Evolutionary conservation across 2,113 vertebrate species (phyloP), one percentile per base, ranked within the genome.

Genomic region (Melanerpes aurifrons): DNA sequence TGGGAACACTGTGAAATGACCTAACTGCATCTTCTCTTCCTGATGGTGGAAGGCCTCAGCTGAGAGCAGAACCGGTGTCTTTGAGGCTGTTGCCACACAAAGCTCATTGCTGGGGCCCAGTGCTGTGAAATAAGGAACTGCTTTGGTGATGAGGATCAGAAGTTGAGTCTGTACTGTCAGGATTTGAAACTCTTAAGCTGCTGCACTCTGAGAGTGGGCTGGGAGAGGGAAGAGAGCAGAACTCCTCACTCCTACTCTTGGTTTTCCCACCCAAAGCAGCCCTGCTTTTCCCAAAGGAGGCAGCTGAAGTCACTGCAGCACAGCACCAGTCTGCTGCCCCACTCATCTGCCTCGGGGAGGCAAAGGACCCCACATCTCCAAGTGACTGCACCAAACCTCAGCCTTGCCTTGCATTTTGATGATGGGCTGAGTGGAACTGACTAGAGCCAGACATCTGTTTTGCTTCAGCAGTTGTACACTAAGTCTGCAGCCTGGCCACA

Each of bases 1-100:
- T 15, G 62, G 67, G 63, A 78, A 61, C 62, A 88, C 83, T 75
- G 80, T 82, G 91, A 92, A 90, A 67, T 31, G 19, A 48, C 58
- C 48, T 47, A 54, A 45, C 50, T 68, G 11, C 57, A 35, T 56
- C 70, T 71, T 70, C 59, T 32, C 17, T 21, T 94, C 54, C 58
- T 73, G 32, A 32, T 58, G 58, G 12, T 58, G 58, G 12, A 56
- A n/a, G 79, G 43, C 17, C 74, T 82, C 15, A 16, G 29, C 37
- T 61, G 69, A 43, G 35, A 89, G 61, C 3, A 68, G 45, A 63
- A 50, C 9, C 6, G 2, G 11, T 77, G 90, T 85, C 66, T 87
- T 80, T 68, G 64, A 54, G 69, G 57, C 43, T 94, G 28, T 56
- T 91, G 56, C 71, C 56, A 68, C n/a, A 72, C 25, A n/a, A 61